Evolutionary conservation across 1,140 invertebrate species (phyloP).

Genomic region (Babylonia areolata): DNA sequence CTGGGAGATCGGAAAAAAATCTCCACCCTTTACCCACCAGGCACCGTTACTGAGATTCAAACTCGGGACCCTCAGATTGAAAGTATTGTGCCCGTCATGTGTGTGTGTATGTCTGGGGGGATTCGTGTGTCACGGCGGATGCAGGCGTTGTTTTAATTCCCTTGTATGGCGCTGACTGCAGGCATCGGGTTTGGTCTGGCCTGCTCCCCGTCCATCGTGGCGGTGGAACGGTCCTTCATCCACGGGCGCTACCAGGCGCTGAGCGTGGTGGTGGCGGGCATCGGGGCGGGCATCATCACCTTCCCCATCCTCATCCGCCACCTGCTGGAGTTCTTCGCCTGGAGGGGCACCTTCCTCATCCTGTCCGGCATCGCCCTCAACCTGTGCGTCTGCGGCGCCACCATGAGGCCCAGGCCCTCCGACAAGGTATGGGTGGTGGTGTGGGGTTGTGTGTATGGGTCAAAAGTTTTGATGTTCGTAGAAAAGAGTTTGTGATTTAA

Average conservation of each 20-base stretch:
- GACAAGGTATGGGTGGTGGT: no score
- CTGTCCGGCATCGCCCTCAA: conserved; percentile 88
- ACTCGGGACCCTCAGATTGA: no score
- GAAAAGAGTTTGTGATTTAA: no score
- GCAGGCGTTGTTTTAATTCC: no score
- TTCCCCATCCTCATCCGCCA: conserved; percentile 67
- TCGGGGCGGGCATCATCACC: conserved; percentile 68
- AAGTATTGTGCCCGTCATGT: no score
- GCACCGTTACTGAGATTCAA: no score
- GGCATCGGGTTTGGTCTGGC: conserved; percentile 72
- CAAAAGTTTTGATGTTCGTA: no score
- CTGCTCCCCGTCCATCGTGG: conserved; percentile 69
- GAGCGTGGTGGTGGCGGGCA: conserved; percentile 64
- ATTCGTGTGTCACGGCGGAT: no score
- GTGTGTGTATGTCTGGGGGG: no score
- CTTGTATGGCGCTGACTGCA: conserved; percentile 33
- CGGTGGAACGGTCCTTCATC: conserved; percentile 68
- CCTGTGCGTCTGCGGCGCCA: conserved; percentile 88
- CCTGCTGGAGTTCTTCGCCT: conserved; percentile 78
- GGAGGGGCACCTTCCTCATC: conserved; percentile 89
- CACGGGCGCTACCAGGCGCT: conserved; percentile 64
- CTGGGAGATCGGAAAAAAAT: no score
- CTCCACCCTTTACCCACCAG: no score
- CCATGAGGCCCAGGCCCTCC: conserved; percentile 61
- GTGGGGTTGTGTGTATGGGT: no score